Evolutionary conservation across 2,797 vertebrate species (phyloP).

Genomic region (Macrochelys suwanniensis): DNA sequence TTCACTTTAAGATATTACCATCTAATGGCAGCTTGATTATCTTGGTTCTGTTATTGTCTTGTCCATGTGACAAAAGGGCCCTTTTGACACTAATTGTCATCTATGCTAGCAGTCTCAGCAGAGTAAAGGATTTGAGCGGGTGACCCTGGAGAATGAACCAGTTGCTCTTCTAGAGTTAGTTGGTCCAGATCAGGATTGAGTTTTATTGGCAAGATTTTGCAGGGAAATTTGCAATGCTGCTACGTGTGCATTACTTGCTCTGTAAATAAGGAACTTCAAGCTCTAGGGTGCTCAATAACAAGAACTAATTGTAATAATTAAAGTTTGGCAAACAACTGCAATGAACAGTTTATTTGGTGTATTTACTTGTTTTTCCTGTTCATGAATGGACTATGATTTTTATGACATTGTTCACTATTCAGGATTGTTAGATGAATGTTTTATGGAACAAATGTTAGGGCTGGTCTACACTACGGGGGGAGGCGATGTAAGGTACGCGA

Average conservation of each 20-base stretch:
- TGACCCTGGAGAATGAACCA: fast-evolving
- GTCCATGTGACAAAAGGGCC: background rate
- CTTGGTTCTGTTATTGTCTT: background rate
- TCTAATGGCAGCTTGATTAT: background rate
- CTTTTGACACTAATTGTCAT: background rate
- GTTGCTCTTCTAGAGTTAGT: fast-evolving
- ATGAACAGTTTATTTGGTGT: background rate
- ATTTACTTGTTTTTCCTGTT: background rate
- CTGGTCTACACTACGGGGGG: too few species aligned
- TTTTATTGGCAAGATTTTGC: background rate
- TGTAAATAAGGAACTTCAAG: background rate
- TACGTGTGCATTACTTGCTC: background rate
- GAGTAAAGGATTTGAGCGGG: fast-evolving
- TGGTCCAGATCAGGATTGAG: background rate
- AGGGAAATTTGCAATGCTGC: background rate
- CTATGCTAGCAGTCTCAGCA: background rate
- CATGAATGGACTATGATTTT: background rate
- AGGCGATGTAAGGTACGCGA: too few species aligned
- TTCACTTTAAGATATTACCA: background rate
- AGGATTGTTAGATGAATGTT: background rate
- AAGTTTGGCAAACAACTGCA: background rate
- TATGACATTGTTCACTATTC: background rate
- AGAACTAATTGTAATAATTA: background rate
- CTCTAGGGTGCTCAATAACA: background rate
- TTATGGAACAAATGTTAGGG: background rate